Conservation (phyloP, 2,113 vertebrate species). For the Menidia beryllina region DNA sequence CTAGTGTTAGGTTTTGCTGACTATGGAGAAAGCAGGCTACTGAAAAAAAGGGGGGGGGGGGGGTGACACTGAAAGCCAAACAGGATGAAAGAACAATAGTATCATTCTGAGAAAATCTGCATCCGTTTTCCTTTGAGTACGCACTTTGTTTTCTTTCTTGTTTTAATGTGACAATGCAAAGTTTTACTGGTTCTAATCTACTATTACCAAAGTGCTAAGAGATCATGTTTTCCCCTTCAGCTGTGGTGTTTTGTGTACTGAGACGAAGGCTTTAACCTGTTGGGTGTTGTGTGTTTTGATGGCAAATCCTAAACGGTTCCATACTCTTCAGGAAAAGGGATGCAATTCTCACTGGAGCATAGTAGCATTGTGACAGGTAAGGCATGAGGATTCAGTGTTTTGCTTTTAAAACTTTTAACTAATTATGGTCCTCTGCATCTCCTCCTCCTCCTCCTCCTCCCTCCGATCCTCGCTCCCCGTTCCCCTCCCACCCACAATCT, state of each 20-base stretch:
- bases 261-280: background rate
- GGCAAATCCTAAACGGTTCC: background rate
- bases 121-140: constrained; percentile 65
- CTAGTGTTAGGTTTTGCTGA: constrained; percentile 61
- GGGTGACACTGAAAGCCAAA: constrained; percentile 68
- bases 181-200: constrained; percentile 14
- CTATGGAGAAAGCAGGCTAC: constrained; percentile 58
- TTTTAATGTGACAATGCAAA: constrained; percentile 6
- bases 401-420: constrained; percentile 57
- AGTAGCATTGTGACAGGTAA: constrained; percentile 93
- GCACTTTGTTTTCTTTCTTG: constrained; percentile 4
- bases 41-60: constrained; percentile 41
- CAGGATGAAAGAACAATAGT: constrained; percentile 65
- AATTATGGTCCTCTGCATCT: constrained; percentile 66
- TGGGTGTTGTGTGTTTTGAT: constrained; percentile 26
- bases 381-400: constrained; percentile 96
- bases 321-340: constrained; percentile 78
- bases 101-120: constrained; percentile 63
- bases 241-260: constrained; percentile 2
- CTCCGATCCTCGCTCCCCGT: background rate
- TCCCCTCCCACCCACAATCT: constrained; percentile 31
- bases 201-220: constrained; percentile 21
- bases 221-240: constrained; percentile 7
- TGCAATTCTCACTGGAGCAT: constrained; percentile 88
- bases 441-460: constrained; percentile 21